phyloP scores from a whole-genome alignment of 2,888 invertebrate species.

The Calephelis perditalis region DNA sequence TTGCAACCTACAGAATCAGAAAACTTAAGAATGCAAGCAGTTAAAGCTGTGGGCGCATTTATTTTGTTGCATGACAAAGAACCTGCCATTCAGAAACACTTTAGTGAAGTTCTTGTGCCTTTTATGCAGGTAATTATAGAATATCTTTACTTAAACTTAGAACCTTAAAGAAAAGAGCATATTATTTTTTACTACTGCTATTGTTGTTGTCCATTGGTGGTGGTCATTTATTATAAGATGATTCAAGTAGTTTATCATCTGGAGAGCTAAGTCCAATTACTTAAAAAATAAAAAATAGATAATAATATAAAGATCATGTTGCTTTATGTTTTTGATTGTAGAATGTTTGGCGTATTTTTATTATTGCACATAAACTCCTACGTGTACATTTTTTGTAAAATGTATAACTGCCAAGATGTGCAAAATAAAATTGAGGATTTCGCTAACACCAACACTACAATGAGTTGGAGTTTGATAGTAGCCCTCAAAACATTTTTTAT shows the following conservation, averaged over 20 bases:
- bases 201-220: no score
- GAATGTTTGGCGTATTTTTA: background rate
- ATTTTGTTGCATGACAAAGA: slow-evolving; percentile 96
- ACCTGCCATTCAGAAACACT: slow-evolving; percentile 91
- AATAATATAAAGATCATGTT: no score
- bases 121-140: slow-evolving; percentile 79
- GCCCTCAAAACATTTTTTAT: slow-evolving; percentile 50
- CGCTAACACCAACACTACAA: slow-evolving; percentile 66
- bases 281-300: no score
- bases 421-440: slow-evolving; percentile 61
- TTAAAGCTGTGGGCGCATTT: slow-evolving; percentile 91
- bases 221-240: no score
- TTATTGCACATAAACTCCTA: slow-evolving; percentile 49
- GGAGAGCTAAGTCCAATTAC: no score
- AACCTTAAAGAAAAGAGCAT: no score
- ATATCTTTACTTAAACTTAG: no score
- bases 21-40: slow-evolving; percentile 89
- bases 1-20: slow-evolving; percentile 84
- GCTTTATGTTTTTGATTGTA: background rate
- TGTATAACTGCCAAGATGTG: slow-evolving; percentile 65
- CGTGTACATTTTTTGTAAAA: slow-evolving; percentile 51
- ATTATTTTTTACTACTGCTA: no score
- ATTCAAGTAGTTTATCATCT: no score
- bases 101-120: slow-evolving; percentile 89
- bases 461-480: slow-evolving; percentile 73